These are phyloP conservation scores for Leptinotarsa haldemani DNA, from an alignment of 2,888 invertebrate species.

Conservation along the genomic window DNA sequence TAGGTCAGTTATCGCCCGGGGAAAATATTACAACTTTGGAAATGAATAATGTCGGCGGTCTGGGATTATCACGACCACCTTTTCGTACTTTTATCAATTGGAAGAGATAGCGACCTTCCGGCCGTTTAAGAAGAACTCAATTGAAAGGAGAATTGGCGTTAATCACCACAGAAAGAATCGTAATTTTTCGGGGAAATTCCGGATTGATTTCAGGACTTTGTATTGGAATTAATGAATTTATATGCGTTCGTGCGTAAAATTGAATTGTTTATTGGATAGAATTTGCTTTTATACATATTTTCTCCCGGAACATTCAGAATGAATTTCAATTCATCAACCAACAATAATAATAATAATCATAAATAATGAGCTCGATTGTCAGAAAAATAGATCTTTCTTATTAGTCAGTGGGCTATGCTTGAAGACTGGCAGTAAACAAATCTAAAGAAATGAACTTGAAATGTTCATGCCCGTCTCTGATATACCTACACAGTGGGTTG, in stretches of 20 bases:
- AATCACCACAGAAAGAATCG: neutral
- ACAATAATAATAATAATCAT: too few relatives aligned
- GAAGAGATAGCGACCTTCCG: neutral
- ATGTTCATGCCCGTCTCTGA: too few relatives aligned
- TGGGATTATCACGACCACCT: slow-evolving; percentile 41
- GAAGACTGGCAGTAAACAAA: too few relatives aligned
- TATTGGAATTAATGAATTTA: neutral
- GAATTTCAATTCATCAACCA: too few relatives aligned
- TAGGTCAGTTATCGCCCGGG: slow-evolving; percentile 53
- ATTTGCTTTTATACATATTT: too few relatives aligned
- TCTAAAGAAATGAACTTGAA: too few relatives aligned
- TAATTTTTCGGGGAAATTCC: neutral
- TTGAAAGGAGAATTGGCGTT: slow-evolving; percentile 4
- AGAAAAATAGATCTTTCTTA: too few relatives aligned
- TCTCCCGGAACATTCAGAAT: too few relatives aligned
- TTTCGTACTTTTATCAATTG: slow-evolving; percentile 22
- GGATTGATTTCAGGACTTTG: neutral
- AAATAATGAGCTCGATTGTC: too few relatives aligned
- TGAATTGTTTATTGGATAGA: too few relatives aligned
- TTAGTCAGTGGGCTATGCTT: too few relatives aligned
- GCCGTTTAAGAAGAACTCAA: neutral
- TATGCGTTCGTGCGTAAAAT: neutral
- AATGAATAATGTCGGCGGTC: slow-evolving; percentile 46
- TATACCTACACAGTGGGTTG: too few relatives aligned
- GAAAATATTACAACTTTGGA: slow-evolving; percentile 47